Evolutionary conservation across 2,888 invertebrate species (phyloP).

Genomic region (Siphlonurus alternatus): DNA sequence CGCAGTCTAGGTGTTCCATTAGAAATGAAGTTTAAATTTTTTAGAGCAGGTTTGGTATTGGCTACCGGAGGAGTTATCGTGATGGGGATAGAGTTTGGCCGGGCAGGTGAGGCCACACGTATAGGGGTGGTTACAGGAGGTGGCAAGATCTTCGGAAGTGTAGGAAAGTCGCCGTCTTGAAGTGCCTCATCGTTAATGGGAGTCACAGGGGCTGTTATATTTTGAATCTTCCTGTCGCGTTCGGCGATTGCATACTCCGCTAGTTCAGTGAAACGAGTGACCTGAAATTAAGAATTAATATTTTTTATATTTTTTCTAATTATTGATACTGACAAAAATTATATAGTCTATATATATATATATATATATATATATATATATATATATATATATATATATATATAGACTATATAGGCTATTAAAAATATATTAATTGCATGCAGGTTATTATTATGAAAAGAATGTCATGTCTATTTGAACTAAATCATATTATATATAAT

Average conservation of each 20-base stretch:
- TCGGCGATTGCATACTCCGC: conserved; percentile 14
- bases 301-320: neutral
- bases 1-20: conserved; percentile 1
- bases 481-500: too few species aligned
- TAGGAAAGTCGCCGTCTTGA: too few species aligned
- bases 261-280: conserved; percentile 16
- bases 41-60: neutral
- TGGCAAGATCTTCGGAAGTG: neutral
- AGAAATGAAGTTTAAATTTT: neutral
- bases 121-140: conserved; percentile 10
- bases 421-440: too few species aligned
- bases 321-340: neutral
- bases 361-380: too few species aligned
- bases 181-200: conserved; percentile 18
- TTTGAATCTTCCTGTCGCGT: conserved; percentile 12
- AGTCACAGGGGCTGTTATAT: conserved; percentile 22
- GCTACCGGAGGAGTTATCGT: neutral
- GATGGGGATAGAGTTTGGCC: neutral
- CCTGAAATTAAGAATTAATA: conserved; percentile 11
- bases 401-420: too few species aligned
- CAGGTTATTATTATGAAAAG: too few species aligned
- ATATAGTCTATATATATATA: too few species aligned
- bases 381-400: too few species aligned
- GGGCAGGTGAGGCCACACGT: conserved; percentile 9
- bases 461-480: too few species aligned